phyloP scores from a whole-genome alignment of 2,113 vertebrate genomes.

The Acrocephalus kingi region DNA sequence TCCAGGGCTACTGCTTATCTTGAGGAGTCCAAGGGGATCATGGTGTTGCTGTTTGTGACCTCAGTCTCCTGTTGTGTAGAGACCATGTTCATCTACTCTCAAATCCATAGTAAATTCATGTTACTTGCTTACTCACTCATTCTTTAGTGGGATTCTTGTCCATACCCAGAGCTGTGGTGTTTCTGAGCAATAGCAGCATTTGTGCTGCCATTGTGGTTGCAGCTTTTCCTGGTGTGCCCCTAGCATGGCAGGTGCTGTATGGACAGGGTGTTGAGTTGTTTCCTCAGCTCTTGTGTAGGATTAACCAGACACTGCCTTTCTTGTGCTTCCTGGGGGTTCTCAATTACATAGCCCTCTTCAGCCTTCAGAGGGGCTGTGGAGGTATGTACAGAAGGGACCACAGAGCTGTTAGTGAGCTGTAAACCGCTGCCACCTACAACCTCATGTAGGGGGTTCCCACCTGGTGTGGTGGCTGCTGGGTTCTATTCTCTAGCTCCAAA shows the following conservation, averaged over 20 bases:
- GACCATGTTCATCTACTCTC: neutral
- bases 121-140: neutral
- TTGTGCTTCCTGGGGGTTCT: neutral
- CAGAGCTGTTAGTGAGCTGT: neutral
- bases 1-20: neutral
- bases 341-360: neutral
- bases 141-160: neutral
- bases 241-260: neutral
- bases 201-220: neutral
- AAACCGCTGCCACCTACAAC: neutral
- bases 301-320: neutral
- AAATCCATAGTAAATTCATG: neutral
- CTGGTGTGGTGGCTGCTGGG: neutral
- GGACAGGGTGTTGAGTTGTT: too few relatives aligned
- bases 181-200: neutral
- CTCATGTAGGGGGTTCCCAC: neutral
- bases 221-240: neutral
- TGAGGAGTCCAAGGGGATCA: neutral
- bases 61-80: neutral
- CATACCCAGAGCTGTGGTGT: neutral
- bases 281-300: neutral
- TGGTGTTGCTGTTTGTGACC: neutral
- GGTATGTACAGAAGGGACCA: neutral
- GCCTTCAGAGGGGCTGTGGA: neutral
- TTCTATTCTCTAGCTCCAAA: neutral